Conservation (phyloP, 2,888 invertebrate species). For the Nephrocerus scutellatus region DNA sequence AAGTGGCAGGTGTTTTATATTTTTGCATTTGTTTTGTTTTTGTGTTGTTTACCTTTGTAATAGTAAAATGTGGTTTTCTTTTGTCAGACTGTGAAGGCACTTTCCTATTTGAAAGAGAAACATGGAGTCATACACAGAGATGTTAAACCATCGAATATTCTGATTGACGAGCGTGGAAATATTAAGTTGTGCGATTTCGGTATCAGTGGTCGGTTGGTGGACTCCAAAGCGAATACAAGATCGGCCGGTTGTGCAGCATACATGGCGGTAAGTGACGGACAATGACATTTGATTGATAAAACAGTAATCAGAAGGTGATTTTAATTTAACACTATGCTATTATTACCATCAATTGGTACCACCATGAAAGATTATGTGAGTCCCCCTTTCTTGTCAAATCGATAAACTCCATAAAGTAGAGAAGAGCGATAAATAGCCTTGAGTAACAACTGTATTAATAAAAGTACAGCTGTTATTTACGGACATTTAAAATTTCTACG, state of each 20-base stretch:
- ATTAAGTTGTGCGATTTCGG: conserved; percentile 99
- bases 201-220: conserved; percentile 94
- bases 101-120: conserved; percentile 93
- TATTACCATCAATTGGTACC: too few relatives aligned
- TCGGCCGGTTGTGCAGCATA: conserved; percentile 99
- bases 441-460: too few relatives aligned
- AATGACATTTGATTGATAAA: too few relatives aligned
- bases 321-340: too few relatives aligned
- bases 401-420: too few relatives aligned
- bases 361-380: too few relatives aligned
- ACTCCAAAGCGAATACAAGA: conserved; percentile 95
- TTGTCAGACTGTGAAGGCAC: conserved; percentile 82
- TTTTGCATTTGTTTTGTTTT: conserved; percentile 19
- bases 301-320: too few relatives aligned
- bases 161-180: conserved; percentile 88
- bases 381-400: too few relatives aligned
- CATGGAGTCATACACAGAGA: conserved; percentile 97
- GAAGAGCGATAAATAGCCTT: too few relatives aligned
- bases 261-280: conserved; percentile 77
- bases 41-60: conserved; percentile 1
- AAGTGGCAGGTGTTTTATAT: conserved; percentile 42
- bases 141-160: conserved; percentile 97
- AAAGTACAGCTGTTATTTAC: too few relatives aligned
- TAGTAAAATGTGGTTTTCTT: conserved; percentile 22
- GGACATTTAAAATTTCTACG: too few relatives aligned